phyloP scores from a whole-genome alignment of 1,140 invertebrate genomes.

The Sycophaga agraensis region DNA sequence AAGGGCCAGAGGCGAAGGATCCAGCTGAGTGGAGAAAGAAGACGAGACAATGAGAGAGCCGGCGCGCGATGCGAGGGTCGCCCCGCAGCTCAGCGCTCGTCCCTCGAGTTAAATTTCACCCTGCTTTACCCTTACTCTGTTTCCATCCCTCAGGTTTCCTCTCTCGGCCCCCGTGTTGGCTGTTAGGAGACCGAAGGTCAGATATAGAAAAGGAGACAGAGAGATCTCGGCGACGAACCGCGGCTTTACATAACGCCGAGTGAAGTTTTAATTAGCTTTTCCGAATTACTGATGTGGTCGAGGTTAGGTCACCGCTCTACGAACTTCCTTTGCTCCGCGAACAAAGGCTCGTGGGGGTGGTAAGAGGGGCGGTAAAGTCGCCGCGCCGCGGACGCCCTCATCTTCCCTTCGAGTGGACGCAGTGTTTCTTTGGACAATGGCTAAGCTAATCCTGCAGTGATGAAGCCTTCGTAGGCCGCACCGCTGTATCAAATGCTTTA shows the following conservation, averaged over 20 bases:
- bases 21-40: not conserved
- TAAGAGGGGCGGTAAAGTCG: too few relatives aligned
- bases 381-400: too few relatives aligned
- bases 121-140: slow-evolving; percentile 15
- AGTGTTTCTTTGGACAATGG: too few relatives aligned
- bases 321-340: slow-evolving; percentile 34
- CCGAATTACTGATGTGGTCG: slow-evolving; percentile 45
- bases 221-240: slow-evolving; percentile 1
- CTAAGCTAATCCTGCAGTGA: too few relatives aligned
- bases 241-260: slow-evolving; percentile 36
- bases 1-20: slow-evolving; percentile 11
- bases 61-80: slow-evolving; percentile 1
- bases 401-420: too few relatives aligned
- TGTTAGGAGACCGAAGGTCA: slow-evolving; percentile 14
- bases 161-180: not conserved
- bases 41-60: not conserved
- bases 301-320: slow-evolving; percentile 32
- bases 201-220: slow-evolving; percentile 7
- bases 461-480: too few relatives aligned
- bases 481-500: too few relatives aligned
- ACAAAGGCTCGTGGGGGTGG: too few relatives aligned
- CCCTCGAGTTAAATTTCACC: slow-evolving; percentile 28
- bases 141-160: not conserved
- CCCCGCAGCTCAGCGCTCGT: not conserved
- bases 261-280: slow-evolving; percentile 51